Percentiles rank a stretch among this genome's conserved stretches.
These are phyloP conservation scores for Oriolus oriolus DNA, from an alignment of 2,113 vertebrate genomes.

Conservation along the genomic window DNA sequence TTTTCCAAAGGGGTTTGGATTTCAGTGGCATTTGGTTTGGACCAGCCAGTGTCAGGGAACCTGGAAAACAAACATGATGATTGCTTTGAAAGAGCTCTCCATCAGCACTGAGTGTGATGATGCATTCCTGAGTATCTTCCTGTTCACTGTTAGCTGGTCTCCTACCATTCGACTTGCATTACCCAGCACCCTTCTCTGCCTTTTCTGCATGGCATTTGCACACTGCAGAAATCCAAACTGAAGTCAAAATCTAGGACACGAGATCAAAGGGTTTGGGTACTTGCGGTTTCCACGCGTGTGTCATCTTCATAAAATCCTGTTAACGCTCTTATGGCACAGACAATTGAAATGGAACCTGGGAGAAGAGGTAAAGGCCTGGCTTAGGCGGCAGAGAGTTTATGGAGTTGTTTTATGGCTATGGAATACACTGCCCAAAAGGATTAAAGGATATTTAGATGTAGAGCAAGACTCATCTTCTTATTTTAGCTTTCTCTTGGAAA, in stretches of 20 bases:
- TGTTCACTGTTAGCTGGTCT: not conserved
- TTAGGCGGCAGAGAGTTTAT: not conserved
- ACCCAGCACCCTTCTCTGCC: not conserved
- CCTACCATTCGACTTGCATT: not conserved
- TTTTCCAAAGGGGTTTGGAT: not conserved
- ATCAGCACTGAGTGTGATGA: not conserved
- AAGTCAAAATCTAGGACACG: not conserved
- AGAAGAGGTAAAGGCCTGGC: not conserved
- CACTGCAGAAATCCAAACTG: not conserved
- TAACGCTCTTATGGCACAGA: not conserved
- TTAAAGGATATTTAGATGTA: not conserved
- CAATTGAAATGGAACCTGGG: not conserved
- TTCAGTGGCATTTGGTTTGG: not conserved
- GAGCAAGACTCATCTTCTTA: not conserved
- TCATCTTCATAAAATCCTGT: not conserved
- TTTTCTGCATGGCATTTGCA: not conserved
- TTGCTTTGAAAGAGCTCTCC: not conserved
- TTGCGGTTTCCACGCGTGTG: not conserved
- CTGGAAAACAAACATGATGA: not conserved
- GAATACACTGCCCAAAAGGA: not conserved
- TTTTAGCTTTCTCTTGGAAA: not conserved
- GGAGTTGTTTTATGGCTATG: not conserved
- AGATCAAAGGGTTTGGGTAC: not conserved
- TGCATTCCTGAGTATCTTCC: not conserved
- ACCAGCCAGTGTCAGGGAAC: not conserved